Conservation (phyloP, 2,797 vertebrate genomes). For the Lemur catta region DNA sequence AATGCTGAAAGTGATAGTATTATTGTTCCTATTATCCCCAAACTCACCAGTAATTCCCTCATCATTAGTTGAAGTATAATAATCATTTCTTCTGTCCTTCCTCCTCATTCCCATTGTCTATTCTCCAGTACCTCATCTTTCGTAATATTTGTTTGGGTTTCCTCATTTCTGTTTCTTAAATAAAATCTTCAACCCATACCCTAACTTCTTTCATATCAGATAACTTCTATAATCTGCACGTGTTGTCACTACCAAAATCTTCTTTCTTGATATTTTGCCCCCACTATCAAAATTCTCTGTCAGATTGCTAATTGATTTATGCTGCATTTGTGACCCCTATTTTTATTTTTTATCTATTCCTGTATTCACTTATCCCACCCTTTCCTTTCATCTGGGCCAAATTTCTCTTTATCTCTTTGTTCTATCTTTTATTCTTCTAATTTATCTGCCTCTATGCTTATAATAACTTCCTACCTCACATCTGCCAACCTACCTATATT, state of each 20-base stretch:
- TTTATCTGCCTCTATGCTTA: constrained; percentile 13
- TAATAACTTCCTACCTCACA: not conserved
- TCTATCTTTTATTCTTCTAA: constrained; percentile 25
- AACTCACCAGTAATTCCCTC: not conserved
- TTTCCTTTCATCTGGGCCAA: constrained; percentile 9
- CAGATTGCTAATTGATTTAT: constrained; percentile 24
- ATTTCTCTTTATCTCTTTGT: constrained; percentile 45
- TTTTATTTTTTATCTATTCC: constrained; percentile 42
- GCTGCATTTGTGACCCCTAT: not conserved
- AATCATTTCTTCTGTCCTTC: not conserved
- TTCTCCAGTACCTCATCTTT: not conserved
- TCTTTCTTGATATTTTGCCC: not conserved
- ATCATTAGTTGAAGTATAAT: constrained; percentile 9
- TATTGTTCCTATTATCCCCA: constrained; percentile 31
- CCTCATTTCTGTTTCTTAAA: constrained; percentile 13
- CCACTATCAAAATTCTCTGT: not conserved
- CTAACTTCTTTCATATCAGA: not conserved
- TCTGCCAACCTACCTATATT: constrained; percentile 15
- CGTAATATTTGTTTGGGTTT: constrained; percentile 16
- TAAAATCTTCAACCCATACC: not conserved
- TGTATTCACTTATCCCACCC: not conserved
- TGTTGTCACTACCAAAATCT: not conserved
- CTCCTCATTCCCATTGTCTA: not conserved
- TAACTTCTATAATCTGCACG: not conserved
- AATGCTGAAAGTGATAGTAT: not conserved